A percentile compares a stretch with the other conserved stretches of the same genome.
Conservation (phyloP, 1,140 invertebrate species). For the Cydia fagiglandana region DNA sequence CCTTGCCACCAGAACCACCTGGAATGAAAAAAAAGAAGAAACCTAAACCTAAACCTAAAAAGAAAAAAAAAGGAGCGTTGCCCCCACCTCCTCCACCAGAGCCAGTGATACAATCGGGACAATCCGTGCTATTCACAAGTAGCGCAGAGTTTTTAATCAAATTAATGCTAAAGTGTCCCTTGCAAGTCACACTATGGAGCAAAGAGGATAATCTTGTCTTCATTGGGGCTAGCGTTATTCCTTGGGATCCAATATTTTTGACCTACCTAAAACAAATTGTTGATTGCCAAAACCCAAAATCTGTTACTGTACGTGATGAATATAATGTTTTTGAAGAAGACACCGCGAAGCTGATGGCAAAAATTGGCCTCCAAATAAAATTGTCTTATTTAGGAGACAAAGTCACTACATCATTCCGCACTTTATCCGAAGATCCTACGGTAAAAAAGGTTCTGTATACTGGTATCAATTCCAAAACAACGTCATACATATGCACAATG, state of each 20-base stretch:
- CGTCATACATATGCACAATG: constrained; percentile 69
- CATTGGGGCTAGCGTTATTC: constrained; percentile 57
- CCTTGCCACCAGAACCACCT: constrained; percentile 65
- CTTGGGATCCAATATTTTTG: constrained; percentile 64
- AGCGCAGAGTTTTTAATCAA: constrained; percentile 65
- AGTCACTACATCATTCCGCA: constrained; percentile 64
- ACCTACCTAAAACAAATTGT: constrained; percentile 59
- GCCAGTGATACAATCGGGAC: constrained; percentile 67
- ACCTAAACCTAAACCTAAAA: constrained; percentile 50
- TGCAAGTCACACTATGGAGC: constrained; percentile 67
- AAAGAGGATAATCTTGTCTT: constrained; percentile 65
- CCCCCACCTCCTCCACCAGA: constrained; percentile 68
- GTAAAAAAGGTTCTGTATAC: constrained; percentile 70
- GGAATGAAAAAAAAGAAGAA: constrained; percentile 58
- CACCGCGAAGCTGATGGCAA: constrained; percentile 65
- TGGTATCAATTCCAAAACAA: constrained; percentile 72
- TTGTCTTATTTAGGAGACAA: constrained; percentile 63
- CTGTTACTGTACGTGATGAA: constrained; percentile 61
- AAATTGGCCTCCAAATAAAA: constrained; percentile 67
- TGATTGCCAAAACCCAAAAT: constrained; percentile 50
- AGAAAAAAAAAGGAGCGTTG: constrained; percentile 59
- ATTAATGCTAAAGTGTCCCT: constrained; percentile 64
- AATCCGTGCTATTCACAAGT: constrained; percentile 71
- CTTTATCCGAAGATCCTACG: constrained; percentile 68
- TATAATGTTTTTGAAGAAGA: constrained; percentile 73